phyloP scores from a whole-genome alignment of 2,113 vertebrate species.

The Ageneiosus marmoratus region DNA sequence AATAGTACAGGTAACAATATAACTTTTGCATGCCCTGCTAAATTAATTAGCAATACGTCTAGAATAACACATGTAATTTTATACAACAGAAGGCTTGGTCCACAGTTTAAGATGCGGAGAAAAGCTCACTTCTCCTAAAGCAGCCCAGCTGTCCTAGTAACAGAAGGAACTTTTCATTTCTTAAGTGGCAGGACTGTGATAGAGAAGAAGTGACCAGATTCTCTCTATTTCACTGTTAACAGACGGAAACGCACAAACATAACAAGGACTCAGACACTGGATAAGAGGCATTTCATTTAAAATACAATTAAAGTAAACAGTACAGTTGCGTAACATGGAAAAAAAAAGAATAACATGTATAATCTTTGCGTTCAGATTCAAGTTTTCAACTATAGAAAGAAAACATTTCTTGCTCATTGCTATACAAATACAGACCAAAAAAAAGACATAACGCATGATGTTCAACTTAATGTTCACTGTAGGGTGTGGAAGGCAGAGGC shows the following conservation, averaged over 20 bases:
- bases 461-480: constrained; percentile 45
- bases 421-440: background rate
- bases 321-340: background rate
- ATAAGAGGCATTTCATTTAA: background rate
- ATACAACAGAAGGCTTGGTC: background rate
- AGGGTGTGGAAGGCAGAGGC: constrained; percentile 75
- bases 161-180: background rate
- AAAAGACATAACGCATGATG: background rate
- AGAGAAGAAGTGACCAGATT: background rate
- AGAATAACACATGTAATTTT: background rate
- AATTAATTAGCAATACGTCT: background rate
- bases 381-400: background rate
- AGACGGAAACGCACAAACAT: constrained; percentile 3
- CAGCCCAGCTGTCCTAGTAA: background rate
- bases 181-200: background rate
- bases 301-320: background rate
- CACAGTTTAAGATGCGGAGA: background rate
- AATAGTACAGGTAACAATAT: background rate
- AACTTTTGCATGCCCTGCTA: background rate
- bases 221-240: background rate
- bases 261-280: background rate
- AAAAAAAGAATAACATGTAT: background rate
- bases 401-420: background rate
- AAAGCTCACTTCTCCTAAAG: background rate
- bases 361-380: background rate